Percentiles rank a stretch among this genome's conserved stretches.
Evolutionary conservation across 2,797 vertebrate genomes (phyloP).

Genomic region (Coendou prehensilis): DNA sequence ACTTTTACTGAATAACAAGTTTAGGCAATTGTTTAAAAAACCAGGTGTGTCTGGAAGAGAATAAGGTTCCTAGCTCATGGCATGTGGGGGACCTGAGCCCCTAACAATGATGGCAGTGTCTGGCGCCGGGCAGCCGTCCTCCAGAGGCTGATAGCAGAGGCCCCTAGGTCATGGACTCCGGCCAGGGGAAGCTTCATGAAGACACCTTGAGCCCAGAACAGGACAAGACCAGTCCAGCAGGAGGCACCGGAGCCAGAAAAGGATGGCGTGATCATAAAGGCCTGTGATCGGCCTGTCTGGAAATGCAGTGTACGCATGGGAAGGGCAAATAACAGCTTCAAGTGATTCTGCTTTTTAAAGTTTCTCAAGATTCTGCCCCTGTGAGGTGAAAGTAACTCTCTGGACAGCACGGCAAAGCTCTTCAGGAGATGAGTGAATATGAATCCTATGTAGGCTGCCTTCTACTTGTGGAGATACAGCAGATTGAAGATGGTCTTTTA

Average conservation of each 20-base stretch:
- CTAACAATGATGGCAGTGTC: accelerated
- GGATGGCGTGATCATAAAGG: background rate
- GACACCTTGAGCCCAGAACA: accelerated
- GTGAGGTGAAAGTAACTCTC: accelerated
- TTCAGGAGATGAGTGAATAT: no score
- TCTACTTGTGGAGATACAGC: background rate
- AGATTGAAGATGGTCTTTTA: background rate
- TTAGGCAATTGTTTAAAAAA: accelerated
- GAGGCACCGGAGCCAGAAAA: no score
- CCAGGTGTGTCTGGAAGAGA: background rate
- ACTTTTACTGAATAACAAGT: no score
- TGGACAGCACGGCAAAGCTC: background rate
- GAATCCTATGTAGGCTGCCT: background rate
- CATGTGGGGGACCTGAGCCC: accelerated
- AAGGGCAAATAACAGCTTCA: accelerated
- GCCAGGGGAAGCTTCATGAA: no score
- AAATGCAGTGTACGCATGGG: accelerated
- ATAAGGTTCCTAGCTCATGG: accelerated
- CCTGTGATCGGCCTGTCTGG: background rate
- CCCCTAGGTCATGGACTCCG: no score
- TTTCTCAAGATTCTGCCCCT: no score
- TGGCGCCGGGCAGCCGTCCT: no score
- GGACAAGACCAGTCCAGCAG: accelerated
- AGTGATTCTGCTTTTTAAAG: background rate
- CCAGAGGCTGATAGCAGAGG: no score